phyloP scores from a whole-genome alignment of 1,140 invertebrate genomes.

The Drosophila prosaltans region DNA sequence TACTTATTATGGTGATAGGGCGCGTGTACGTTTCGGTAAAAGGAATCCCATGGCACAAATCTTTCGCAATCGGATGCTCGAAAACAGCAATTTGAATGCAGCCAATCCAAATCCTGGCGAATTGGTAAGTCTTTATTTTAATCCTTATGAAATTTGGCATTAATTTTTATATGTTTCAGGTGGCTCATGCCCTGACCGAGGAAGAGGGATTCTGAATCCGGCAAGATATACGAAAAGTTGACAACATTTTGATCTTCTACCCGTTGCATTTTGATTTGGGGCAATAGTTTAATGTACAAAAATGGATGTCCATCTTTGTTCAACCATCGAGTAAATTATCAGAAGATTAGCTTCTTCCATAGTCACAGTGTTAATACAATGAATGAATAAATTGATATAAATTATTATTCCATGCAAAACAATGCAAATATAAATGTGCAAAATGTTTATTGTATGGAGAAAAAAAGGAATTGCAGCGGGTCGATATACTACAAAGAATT shows the following conservation, averaged over 20 bases:
- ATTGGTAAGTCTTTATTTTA: constrained; percentile 43
- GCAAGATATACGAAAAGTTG: constrained; percentile 13
- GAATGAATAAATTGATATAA: constrained; percentile 20
- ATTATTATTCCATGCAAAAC: not conserved
- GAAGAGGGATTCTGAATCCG: constrained; percentile 55
- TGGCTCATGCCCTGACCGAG: constrained; percentile 45
- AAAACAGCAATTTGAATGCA: constrained; percentile 36
- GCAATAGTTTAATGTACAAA: constrained; percentile 65
- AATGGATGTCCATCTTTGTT: constrained; percentile 26
- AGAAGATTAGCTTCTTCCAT: constrained; percentile 17
- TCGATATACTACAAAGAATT: too few species aligned
- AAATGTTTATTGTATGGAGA: too few species aligned
- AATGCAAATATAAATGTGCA: not conserved
- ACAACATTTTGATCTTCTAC: constrained; percentile 34
- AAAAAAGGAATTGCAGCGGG: too few species aligned
- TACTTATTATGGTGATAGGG: constrained; percentile 75
- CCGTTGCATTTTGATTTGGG: constrained; percentile 42
- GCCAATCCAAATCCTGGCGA: constrained; percentile 34
- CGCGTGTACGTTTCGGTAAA: constrained; percentile 71
- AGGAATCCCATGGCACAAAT: constrained; percentile 54
- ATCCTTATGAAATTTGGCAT: not conserved
- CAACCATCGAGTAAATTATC: constrained; percentile 42
- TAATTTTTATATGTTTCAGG: constrained; percentile 27
- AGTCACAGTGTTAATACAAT: constrained; percentile 53
- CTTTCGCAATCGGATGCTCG: constrained; percentile 53